Base-by-base conservation (phyloP, 1,140 invertebrate genomes). In the Orchestia grillus region DNA sequence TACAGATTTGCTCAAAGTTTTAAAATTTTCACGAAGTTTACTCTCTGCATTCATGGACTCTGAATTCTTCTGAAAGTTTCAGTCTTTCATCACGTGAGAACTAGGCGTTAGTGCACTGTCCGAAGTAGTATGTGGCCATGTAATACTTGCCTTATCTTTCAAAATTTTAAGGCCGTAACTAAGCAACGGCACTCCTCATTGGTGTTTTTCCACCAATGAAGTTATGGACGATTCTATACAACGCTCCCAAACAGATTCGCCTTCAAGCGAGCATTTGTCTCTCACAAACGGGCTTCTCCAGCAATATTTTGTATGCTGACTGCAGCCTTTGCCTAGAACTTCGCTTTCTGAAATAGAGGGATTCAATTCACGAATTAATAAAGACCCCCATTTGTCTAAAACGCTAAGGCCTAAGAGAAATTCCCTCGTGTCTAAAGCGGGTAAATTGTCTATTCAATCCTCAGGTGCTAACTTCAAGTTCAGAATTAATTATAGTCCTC, bases 401-500 rank as follows among this genome's bases (percentile, higher is more conserved):
- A 28, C 62, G 1, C 28, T 77, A 77, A 36, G 62, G 28, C 62
- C 62, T 77, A 36, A 36, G 62, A 77, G 62, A 77, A 23, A 77
- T 77, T 77, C 62, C 62, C 62, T 77, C 47, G 62, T 77, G 11
- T 77, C 62, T 77, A 77, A 77, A 77, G 62, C 62, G 62, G 36
- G 28, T 77, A 77, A 77, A 77, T 77, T 77, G 62, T 77, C 62
- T 77, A 77, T 77, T 77, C 62, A 77, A 19, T 77, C 36, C 62
- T 8, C 28, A 77, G 62, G 62, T 28, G 15, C 62, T 77, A 77
- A 77, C 62, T 77, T 36, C 62, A 28, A 77, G 62, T 77, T 36
- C 28, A 77, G 62, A 77, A 77, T 77, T 77, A 77, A 77, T 77
- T 77, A 77, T 77, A 77, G 62, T 77, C 62, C 62, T 77, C 62